Evolutionary conservation across 2,888 invertebrate species (phyloP).

Genomic region (Elysia crispata): DNA sequence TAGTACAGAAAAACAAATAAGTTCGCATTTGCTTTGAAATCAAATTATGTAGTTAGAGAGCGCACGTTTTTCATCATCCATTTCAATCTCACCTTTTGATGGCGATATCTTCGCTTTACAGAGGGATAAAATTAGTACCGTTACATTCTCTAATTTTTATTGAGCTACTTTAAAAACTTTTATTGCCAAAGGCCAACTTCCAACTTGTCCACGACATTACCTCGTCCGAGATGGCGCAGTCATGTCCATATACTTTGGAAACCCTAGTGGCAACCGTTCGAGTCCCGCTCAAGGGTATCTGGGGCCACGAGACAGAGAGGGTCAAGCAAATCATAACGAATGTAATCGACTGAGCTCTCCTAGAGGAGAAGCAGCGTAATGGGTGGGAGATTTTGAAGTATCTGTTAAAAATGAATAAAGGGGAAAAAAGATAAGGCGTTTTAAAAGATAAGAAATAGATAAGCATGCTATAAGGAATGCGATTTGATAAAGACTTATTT

Average conservation of each 20-base stretch:
- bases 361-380: conserved; percentile 61
- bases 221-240: conserved; percentile 15
- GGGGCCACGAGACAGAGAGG: conserved; percentile 60
- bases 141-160: too few species aligned
- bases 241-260: conserved; percentile 37
- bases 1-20: too few species aligned
- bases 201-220: not conserved
- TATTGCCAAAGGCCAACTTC: too few species aligned
- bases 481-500: too few species aligned
- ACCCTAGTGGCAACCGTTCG: conserved; percentile 57
- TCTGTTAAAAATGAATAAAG: not conserved
- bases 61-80: too few species aligned
- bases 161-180: too few species aligned
- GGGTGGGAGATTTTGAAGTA: conserved; percentile 68
- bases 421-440: not conserved
- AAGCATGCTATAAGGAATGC: not conserved
- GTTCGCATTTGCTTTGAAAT: too few species aligned
- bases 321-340: conserved; percentile 55
- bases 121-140: too few species aligned
- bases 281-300: conserved; percentile 60
- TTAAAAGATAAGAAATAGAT: not conserved
- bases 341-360: conserved; percentile 61
- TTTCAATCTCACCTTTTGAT: too few species aligned
- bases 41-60: too few species aligned
- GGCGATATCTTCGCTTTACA: too few species aligned